Conservation (phyloP, 2,888 invertebrate genomes). For the Pilophorus perplexus region DNA sequence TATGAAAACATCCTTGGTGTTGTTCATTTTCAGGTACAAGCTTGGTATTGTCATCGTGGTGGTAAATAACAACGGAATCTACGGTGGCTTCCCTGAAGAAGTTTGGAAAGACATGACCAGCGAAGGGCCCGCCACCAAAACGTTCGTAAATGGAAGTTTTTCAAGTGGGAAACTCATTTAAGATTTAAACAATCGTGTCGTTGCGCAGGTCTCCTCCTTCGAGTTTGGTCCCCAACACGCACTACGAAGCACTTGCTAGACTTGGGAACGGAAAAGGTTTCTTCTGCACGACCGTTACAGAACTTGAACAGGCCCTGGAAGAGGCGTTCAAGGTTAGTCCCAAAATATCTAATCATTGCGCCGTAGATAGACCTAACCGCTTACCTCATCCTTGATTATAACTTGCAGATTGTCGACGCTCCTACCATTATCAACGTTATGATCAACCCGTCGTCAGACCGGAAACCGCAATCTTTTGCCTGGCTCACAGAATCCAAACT, state of each 20-base stretch:
- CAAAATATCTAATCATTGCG: background rate
- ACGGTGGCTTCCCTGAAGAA: slow-evolving; percentile 78
- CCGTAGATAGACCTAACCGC: background rate
- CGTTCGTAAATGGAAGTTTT: too few relatives aligned
- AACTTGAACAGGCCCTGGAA: slow-evolving; percentile 69
- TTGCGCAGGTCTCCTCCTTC: slow-evolving; percentile 75
- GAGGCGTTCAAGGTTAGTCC: slow-evolving; percentile 59
- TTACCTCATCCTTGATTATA: background rate
- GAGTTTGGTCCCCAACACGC: slow-evolving; percentile 71
- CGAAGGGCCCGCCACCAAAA: slow-evolving; percentile 68
- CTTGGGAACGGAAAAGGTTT: slow-evolving; percentile 76
- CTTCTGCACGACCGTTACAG: slow-evolving; percentile 72
- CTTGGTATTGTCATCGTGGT: slow-evolving; percentile 86
- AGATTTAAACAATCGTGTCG: background rate
- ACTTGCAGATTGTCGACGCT: slow-evolving; percentile 61
- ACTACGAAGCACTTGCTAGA: slow-evolving; percentile 86
- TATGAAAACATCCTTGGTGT: background rate
- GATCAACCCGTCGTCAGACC: slow-evolving; percentile 81
- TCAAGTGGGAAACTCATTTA: background rate
- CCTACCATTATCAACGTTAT: slow-evolving; percentile 88
- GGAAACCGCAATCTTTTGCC: slow-evolving; percentile 85
- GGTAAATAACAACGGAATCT: slow-evolving; percentile 95
- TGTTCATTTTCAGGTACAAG: slow-evolving; percentile 67
- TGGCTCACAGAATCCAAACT: slow-evolving; percentile 93
- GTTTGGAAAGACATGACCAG: slow-evolving; percentile 68